Conservation (phyloP, 2,888 invertebrate genomes). For the Torymus tubicola region DNA sequence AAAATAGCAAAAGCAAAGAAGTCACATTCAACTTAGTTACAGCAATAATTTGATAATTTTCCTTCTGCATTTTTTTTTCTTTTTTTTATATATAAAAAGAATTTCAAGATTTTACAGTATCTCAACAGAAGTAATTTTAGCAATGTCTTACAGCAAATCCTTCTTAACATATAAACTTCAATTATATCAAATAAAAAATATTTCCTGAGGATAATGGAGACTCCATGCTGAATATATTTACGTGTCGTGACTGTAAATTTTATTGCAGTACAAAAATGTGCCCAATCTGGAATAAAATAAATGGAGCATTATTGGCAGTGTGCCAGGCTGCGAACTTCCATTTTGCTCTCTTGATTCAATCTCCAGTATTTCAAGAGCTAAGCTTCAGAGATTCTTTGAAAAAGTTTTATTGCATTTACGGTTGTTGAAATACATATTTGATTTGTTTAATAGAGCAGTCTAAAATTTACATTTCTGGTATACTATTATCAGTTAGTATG, state of each 20-base stretch:
- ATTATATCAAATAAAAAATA: too few species aligned
- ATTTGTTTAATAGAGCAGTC: neutral
- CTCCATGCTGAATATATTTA: neutral
- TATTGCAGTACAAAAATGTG: slow-evolving; percentile 11
- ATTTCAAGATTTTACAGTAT: neutral
- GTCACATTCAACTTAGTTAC: too few species aligned
- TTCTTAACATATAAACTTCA: too few species aligned
- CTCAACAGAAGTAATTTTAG: too few species aligned
- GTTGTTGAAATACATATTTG: neutral
- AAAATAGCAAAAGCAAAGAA: too few species aligned
- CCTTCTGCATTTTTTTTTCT: too few species aligned
- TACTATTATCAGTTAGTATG: too few species aligned
- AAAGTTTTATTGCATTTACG: slow-evolving; percentile 2
- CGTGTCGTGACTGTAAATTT: slow-evolving; percentile 1
- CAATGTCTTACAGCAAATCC: too few species aligned
- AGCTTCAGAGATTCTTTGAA: slow-evolving; percentile 13
- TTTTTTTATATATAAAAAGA: neutral
- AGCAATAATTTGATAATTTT: too few species aligned
- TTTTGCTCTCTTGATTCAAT: slow-evolving; percentile 13
- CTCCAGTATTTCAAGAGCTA: slow-evolving; percentile 19
- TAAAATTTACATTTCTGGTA: neutral
- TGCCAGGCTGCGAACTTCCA: slow-evolving; percentile 25
- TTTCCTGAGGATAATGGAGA: too few species aligned
- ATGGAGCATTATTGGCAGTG: slow-evolving; percentile 17
- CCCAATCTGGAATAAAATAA: slow-evolving; percentile 22